Conservation (phyloP, 1,140 invertebrate genomes). For the Lasaia peninsularis region DNA sequence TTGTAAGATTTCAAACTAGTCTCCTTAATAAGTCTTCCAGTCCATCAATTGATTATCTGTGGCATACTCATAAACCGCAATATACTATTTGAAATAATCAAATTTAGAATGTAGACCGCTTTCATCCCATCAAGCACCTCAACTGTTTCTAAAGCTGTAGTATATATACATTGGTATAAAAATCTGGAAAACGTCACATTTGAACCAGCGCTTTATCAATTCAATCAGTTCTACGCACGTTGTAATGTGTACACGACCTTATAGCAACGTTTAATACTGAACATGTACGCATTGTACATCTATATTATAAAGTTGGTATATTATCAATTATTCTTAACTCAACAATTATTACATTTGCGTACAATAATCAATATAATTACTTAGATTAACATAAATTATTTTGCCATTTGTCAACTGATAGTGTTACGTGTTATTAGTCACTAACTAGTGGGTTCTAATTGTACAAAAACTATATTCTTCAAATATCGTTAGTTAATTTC, state of each 20-base stretch:
- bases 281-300: slow-evolving; percentile 3
- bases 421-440: slow-evolving; percentile 38
- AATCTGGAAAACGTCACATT: too few relatives aligned
- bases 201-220: not conserved
- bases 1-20: too few relatives aligned
- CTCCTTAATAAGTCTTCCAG: too few relatives aligned
- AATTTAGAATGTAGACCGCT: too few relatives aligned
- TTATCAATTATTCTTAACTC: slow-evolving; percentile 3
- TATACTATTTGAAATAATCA: too few relatives aligned
- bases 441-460: slow-evolving; percentile 64
- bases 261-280: slow-evolving; percentile 6
- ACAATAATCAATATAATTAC: slow-evolving; percentile 28
- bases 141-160: too few relatives aligned
- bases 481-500: slow-evolving; percentile 50
- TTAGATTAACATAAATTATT: slow-evolving; percentile 25
- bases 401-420: slow-evolving; percentile 23
- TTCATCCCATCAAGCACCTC: too few relatives aligned
- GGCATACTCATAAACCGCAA: too few relatives aligned
- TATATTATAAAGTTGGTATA: not conserved
- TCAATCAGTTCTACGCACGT: not conserved
- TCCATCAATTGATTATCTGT: too few relatives aligned
- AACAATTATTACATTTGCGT: slow-evolving; percentile 21
- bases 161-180: too few relatives aligned
- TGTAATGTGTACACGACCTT: not conserved
- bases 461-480: slow-evolving; percentile 70